Base-by-base conservation (phyloP, 2,888 invertebrate genomes). In the Erynnis tages region DNA sequence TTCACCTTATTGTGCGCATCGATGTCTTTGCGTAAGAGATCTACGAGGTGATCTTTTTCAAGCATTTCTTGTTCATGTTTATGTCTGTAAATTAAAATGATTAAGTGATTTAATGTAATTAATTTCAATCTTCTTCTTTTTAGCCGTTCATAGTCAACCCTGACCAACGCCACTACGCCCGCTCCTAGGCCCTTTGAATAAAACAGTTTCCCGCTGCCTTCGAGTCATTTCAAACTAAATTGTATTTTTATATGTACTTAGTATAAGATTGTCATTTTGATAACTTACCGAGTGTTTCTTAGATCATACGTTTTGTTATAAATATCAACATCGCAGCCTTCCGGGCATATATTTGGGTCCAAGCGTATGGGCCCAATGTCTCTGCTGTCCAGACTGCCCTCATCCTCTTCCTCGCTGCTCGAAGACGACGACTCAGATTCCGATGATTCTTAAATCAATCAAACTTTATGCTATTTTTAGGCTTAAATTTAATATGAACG, bases 301-400 rank as follows among this genome's bases (percentile, higher is more conserved):
- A 94, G 75, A 7, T 89, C 81, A 62, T 94, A 93, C 1, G 94
- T 92, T 60, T 91, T 79, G 25, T 94, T 91, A 67, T 92, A 96
- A n/a, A 94, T 73, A 0, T 91, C 88, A 23, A 76, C 83, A 46
- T 95, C 94, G 59, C 94, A 93, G 0, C 93, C 95, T 17, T 91
- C 86, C 0, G 95, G 96, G 59, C 95, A 95, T 6, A 93, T 79
- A 58, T 90, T 91, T 57, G 95, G 94, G 66, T 95, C 94, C 4
- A 94, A 86, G 8, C 92, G 89, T 45, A 94, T 91, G 0, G 92
- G 91, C 0, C 91, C 92, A 54, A 93, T 91, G 60, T 94, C 93
- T 19, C 91, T 82, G 8, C 93, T 94, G 70, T 93, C 93, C 14
- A 91, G 68, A 64, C 93, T 93, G 0, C 90, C 90, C 59, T 92